These are phyloP conservation scores for Zeugodacus cucurbitae DNA, from an alignment of 1,140 invertebrate genomes.

Conservation along the genomic window DNA sequence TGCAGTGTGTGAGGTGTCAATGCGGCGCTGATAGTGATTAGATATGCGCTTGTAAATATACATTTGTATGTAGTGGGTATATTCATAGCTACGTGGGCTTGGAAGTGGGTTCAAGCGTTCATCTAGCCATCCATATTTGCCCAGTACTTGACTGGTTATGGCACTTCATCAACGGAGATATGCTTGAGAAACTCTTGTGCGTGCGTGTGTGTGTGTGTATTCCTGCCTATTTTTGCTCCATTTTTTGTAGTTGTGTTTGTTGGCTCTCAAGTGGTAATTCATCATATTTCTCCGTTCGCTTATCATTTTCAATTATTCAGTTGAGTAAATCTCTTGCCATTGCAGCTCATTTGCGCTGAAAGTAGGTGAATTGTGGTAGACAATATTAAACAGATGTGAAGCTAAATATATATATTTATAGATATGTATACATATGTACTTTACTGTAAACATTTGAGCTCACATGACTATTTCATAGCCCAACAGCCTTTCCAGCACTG, in stretches of 20 bases:
- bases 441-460: neutral
- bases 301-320: slow-evolving; percentile 12
- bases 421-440: neutral
- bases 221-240: neutral
- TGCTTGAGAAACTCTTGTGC: neutral
- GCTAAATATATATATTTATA: neutral
- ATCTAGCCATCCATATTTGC: neutral
- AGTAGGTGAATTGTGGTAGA: slow-evolving; percentile 14
- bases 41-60: neutral
- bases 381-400: neutral
- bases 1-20: neutral
- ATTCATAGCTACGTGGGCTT: neutral
- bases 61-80: neutral
- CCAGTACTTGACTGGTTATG: neutral
- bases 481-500: neutral
- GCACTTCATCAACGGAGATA: neutral
- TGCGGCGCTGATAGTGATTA: neutral
- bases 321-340: neutral
- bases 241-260: neutral
- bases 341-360: neutral
- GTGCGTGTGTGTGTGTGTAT: neutral
- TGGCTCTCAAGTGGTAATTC: neutral
- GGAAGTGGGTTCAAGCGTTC: neutral
- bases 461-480: neutral
- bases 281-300: neutral